A percentile compares a stretch with the other conserved stretches of the same genome.
Evolutionary conservation across 2,113 vertebrate species (phyloP).

Genomic region (Progne subis): DNA sequence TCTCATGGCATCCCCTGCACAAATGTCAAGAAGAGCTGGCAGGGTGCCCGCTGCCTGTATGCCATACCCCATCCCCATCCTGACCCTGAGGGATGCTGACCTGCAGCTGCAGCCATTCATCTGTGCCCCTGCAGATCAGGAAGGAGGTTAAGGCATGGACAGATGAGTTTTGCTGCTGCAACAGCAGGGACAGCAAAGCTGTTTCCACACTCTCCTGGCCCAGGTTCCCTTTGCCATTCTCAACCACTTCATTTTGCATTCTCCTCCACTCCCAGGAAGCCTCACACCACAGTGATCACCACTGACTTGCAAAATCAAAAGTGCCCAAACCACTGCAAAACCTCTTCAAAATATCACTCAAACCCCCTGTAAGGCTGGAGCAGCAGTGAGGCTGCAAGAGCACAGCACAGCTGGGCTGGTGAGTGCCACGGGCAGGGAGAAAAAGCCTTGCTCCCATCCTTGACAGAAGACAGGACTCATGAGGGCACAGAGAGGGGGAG

Average conservation of each 20-base stretch:
- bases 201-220: not conserved
- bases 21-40: not conserved
- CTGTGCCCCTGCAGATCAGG: not conserved
- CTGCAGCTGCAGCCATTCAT: not conserved
- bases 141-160: not conserved
- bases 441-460: not conserved
- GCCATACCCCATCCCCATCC: not conserved
- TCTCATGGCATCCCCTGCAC: not conserved
- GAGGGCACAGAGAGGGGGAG: not conserved
- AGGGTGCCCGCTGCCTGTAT: not conserved
- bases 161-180: not conserved
- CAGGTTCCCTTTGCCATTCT: not conserved
- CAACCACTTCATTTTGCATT: not conserved
- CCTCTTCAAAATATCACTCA: not conserved
- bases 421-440: not conserved
- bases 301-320: not conserved
- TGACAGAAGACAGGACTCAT: rapidly evolving
- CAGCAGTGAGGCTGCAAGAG: not conserved
- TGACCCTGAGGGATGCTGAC: not conserved
- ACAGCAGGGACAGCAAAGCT: not conserved
- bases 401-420: not conserved
- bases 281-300: not conserved
- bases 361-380: not conserved
- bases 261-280: not conserved
- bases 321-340: not conserved